These are phyloP conservation scores for Clinocottus analis DNA, from an alignment of 2,113 vertebrate genomes.

Conservation along the genomic window DNA sequence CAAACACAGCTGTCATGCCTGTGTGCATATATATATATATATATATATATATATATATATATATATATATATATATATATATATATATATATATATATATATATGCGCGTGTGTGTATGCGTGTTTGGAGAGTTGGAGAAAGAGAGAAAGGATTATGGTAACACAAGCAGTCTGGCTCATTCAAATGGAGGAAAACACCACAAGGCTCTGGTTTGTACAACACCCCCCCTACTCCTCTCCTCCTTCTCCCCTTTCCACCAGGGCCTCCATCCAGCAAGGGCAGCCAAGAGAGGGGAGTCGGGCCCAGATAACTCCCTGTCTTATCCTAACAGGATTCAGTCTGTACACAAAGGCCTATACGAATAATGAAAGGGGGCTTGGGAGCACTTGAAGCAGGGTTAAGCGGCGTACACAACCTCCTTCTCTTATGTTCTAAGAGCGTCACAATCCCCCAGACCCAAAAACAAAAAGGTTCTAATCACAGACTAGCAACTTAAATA, in stretches of 20 bases:
- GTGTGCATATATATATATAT: no score
- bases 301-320: slow-evolving; percentile 77
- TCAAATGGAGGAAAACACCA: slow-evolving; percentile 72
- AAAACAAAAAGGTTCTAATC: slow-evolving; percentile 78
- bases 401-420: slow-evolving; percentile 76
- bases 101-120: not conserved
- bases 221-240: slow-evolving; percentile 32
- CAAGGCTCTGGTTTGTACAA: slow-evolving; percentile 67
- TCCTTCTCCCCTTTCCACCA: slow-evolving; percentile 58
- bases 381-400: slow-evolving; percentile 77
- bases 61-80: no score
- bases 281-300: slow-evolving; percentile 73
- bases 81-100: no score
- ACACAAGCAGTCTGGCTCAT: slow-evolving; percentile 74
- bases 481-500: slow-evolving; percentile 72
- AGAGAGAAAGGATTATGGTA: slow-evolving; percentile 78
- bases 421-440: slow-evolving; percentile 68
- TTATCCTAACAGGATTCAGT: slow-evolving; percentile 83
- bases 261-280: slow-evolving; percentile 71
- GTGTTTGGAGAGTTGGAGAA: slow-evolving; percentile 51
- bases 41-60: no score
- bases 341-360: slow-evolving; percentile 77
- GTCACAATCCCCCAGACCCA: slow-evolving; percentile 66
- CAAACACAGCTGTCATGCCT: slow-evolving; percentile 81
- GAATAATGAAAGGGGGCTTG: slow-evolving; percentile 78